A percentile compares a stretch with the other conserved stretches of the same genome.
These are phyloP conservation scores for Halictus ligatus DNA, from an alignment of 2,888 invertebrate species.

Conservation along the genomic window DNA sequence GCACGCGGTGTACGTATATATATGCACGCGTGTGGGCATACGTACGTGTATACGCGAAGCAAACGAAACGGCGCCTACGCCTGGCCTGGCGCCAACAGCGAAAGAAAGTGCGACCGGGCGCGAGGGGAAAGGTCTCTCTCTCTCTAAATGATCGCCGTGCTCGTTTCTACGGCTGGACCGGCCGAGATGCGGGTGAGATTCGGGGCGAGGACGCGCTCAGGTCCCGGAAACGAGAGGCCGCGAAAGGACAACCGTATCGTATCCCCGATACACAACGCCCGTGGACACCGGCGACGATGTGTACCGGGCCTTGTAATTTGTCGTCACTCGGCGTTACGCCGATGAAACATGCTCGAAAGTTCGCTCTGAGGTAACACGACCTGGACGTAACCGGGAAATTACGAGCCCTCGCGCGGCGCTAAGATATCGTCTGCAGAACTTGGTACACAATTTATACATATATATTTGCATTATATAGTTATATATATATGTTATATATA, in stretches of 20 bases:
- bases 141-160: conserved; percentile 69
- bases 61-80: conserved; percentile 76
- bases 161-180: conserved; percentile 59
- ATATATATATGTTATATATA: too few relatives aligned
- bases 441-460: neutral
- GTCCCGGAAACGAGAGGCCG: conserved; percentile 55
- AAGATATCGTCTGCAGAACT: neutral
- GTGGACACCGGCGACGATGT: conserved; percentile 37
- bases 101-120: conserved; percentile 74
- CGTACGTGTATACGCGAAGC: conserved; percentile 39
- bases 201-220: conserved; percentile 63
- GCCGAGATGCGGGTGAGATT: conserved; percentile 70
- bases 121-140: conserved; percentile 47
- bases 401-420: conserved; percentile 25
- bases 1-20: conserved; percentile 12
- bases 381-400: conserved; percentile 53
- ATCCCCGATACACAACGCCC: conserved; percentile 54
- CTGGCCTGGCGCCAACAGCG: conserved; percentile 77
- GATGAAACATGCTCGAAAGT: conserved; percentile 67
- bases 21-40: neutral
- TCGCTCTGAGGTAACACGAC: conserved; percentile 27
- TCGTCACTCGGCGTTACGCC: conserved; percentile 61
- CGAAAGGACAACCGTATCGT: conserved; percentile 53
- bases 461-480: too few relatives aligned
- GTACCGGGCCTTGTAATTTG: conserved; percentile 51